Conservation (phyloP, 2,797 vertebrate species). For the Potorous gilbertii region DNA sequence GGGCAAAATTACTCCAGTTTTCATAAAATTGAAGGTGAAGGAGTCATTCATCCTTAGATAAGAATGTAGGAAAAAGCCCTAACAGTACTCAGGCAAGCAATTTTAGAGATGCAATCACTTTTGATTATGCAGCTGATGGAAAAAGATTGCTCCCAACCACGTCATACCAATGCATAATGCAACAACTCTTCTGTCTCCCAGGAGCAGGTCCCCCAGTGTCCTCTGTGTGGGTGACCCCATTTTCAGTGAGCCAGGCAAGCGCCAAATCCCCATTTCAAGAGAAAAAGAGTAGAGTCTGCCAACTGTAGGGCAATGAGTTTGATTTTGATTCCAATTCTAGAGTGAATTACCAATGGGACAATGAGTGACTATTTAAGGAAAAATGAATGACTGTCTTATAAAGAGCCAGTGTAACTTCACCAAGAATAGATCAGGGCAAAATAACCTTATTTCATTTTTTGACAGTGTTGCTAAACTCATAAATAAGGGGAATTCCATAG, state of each 20-base stretch:
- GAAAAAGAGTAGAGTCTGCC: background rate
- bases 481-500: too few species aligned
- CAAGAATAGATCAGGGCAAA: background rate
- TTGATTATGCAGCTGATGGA: background rate
- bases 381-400: background rate
- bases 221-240: background rate
- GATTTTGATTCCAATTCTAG: background rate
- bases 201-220: background rate
- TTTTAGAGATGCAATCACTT: background rate
- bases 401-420: background rate
- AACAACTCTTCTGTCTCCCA: background rate
- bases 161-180: background rate
- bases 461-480: background rate
- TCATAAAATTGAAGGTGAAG: background rate
- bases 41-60: background rate
- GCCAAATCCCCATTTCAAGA: background rate
- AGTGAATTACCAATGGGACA: background rate
- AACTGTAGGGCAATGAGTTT: background rate
- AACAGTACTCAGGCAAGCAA: background rate
- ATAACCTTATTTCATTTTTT: background rate
- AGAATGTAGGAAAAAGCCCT: background rate
- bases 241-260: background rate
- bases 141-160: background rate
- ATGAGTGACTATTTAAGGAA: background rate
- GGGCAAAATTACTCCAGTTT: background rate